Conservation (phyloP, 92 coral and sea anemone species). For the Palythoa heliodiscus region DNA sequence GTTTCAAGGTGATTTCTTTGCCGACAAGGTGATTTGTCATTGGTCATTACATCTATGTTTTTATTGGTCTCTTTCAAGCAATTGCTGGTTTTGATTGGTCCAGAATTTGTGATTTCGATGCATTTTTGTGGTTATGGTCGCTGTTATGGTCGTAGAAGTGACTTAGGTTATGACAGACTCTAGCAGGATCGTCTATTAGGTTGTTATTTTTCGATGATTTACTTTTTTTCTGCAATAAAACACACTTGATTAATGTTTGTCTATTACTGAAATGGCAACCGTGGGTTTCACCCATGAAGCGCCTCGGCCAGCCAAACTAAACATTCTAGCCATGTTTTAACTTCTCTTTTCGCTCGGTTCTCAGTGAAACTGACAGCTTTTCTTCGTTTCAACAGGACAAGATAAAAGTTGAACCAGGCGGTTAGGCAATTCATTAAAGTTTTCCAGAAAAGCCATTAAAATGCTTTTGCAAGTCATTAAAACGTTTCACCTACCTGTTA, state of each 20-base stretch:
- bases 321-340: no score
- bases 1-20: slow-evolving; percentile 50
- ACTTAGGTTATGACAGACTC: slow-evolving; percentile 36
- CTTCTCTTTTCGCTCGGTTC: no score
- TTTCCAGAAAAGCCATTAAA: no score
- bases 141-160: no score
- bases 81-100: slow-evolving; percentile 58
- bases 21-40: slow-evolving; percentile 47
- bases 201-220: slow-evolving; percentile 48
- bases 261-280: slow-evolving; percentile 27
- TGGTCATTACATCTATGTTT: slow-evolving; percentile 39
- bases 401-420: no score
- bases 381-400: no score
- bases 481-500: no score
- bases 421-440: no score
- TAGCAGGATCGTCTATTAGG: slow-evolving; percentile 40
- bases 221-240: slow-evolving; percentile 41
- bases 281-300: no score
- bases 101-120: slow-evolving; percentile 50
- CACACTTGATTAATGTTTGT: slow-evolving; percentile 41
- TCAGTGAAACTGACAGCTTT: no score
- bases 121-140: slow-evolving; percentile 49
- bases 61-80: slow-evolving; percentile 45
- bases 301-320: no score
- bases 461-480: no score